Percentiles rank a stretch among this genome's conserved stretches.
Evolutionary conservation across 1,140 invertebrate genomes (phyloP).

Genomic region (Brachionus rotundiformis): DNA sequence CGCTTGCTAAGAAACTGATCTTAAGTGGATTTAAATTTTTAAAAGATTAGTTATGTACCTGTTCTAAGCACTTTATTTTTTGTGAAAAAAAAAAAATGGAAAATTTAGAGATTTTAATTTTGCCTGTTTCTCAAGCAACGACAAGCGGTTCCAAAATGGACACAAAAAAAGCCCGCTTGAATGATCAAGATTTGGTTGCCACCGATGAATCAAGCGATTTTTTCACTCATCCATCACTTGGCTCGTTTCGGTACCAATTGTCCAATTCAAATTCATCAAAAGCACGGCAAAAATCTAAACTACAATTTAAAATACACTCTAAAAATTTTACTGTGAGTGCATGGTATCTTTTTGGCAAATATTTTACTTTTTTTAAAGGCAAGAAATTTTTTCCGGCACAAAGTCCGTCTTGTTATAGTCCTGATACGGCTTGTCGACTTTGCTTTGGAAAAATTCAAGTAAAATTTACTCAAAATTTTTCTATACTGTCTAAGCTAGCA

Average conservation of each 20-base stretch:
- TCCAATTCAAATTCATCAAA: background rate
- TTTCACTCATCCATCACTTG: constrained; percentile 2
- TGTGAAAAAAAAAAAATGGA: constrained; percentile 10
- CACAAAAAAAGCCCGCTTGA: background rate
- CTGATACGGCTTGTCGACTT: background rate
- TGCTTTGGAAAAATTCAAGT: constrained; percentile 45
- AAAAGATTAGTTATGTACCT: background rate
- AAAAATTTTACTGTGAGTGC: background rate
- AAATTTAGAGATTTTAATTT: constrained; percentile 36
- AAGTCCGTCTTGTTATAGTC: constrained; percentile 28
- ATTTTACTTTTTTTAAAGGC: constrained; percentile 18
- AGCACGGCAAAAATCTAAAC: background rate
- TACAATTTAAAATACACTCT: background rate
- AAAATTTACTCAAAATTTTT: background rate
- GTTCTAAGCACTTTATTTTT: constrained; percentile 18
- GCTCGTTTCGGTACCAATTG: background rate
- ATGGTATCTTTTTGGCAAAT: background rate
- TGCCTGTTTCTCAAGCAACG: constrained; percentile 11
- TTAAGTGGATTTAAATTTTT: background rate
- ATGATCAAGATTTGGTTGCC: background rate
- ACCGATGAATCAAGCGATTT: background rate
- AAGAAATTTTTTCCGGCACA: constrained; percentile 37
- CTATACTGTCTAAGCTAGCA: background rate
- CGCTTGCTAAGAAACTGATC: background rate
- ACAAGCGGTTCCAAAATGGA: background rate